These are phyloP conservation scores for Caerostris darwini DNA, from an alignment of 1,140 invertebrate genomes.

Conservation along the genomic window DNA sequence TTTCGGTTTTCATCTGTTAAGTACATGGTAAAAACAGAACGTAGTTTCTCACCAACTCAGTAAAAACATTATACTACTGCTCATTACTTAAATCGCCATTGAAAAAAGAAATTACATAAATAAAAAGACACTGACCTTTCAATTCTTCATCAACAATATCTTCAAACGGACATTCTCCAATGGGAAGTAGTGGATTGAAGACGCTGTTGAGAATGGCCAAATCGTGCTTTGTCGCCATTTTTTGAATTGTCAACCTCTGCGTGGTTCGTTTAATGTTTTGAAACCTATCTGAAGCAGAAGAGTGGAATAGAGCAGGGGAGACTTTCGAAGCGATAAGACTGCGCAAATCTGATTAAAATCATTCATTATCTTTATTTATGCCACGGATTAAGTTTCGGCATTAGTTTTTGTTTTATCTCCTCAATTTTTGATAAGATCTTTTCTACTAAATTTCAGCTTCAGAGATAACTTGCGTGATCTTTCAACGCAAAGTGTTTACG, in stretches of 20 bases:
- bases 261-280: not conserved
- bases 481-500: not conserved
- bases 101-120: too few species aligned
- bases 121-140: conserved; percentile 66
- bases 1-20: too few species aligned
- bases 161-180: conserved; percentile 80
- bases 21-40: too few species aligned
- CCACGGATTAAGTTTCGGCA: not conserved
- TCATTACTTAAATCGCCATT: too few species aligned
- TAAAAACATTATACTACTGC: too few species aligned
- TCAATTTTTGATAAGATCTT: not conserved
- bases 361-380: not conserved
- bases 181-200: conserved; percentile 85
- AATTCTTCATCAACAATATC: conserved; percentile 79
- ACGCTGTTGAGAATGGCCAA: conserved; percentile 84
- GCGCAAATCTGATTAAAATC: not conserved
- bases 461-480: not conserved
- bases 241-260: not conserved
- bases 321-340: not conserved
- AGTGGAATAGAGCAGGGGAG: not conserved
- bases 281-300: not conserved
- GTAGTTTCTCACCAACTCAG: too few species aligned
- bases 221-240: conserved; percentile 83
- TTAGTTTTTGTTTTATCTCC: not conserved
- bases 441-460: not conserved